phyloP scores from a whole-genome alignment of 2,888 invertebrate genomes.

The Drosophila yooni region DNA sequence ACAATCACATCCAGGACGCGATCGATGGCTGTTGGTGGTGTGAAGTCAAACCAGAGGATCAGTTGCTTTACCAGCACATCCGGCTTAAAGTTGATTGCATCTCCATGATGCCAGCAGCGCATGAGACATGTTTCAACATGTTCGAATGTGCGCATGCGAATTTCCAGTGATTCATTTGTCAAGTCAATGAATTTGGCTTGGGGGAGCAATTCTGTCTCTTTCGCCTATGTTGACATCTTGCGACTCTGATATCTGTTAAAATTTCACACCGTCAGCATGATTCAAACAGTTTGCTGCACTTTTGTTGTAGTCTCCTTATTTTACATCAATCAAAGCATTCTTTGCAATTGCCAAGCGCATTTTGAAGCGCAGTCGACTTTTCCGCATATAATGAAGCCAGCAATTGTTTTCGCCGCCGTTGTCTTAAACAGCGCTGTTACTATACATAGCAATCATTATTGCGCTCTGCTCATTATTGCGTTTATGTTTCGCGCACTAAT shows the following conservation, averaged over 20 bases:
- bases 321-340: neutral
- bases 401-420: conserved; percentile 24
- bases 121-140: conserved; percentile 79
- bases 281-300: neutral
- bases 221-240: conserved; percentile 31
- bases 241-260: conserved; percentile 20
- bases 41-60: conserved; percentile 83
- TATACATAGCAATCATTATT: neutral
- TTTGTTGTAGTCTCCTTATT: neutral
- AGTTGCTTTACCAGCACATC: conserved; percentile 80
- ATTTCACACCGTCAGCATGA: neutral
- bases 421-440: neutral
- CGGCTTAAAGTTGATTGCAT: conserved; percentile 75
- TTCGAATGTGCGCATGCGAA: conserved; percentile 81
- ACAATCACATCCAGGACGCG: conserved; percentile 71
- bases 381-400: conserved; percentile 39
- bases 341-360: neutral
- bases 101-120: conserved; percentile 72
- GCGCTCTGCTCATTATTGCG: conserved; percentile 9
- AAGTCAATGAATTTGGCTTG: conserved; percentile 73
- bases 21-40: conserved; percentile 72
- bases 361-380: conserved; percentile 29
- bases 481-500: neutral
- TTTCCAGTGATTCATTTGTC: conserved; percentile 81
- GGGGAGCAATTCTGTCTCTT: conserved; percentile 34